A percentile compares a stretch with the other conserved stretches of the same genome.
Evolutionary conservation across 2,113 vertebrate species (phyloP).

Genomic region (Notechis scutatus): DNA sequence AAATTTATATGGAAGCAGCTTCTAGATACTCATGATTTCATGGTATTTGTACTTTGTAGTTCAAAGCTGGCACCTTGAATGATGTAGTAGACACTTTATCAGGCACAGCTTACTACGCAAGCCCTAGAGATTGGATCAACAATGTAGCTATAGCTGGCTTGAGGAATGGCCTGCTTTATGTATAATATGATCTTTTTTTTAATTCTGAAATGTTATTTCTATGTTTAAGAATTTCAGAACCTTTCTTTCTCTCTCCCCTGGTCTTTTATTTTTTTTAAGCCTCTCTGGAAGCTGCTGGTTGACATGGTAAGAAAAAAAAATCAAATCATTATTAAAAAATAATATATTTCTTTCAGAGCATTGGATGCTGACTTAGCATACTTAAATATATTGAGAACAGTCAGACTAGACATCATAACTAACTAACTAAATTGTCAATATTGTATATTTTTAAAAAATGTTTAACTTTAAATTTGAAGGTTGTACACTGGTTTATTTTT

Average conservation of each 20-base stretch:
- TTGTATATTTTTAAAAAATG: not conserved
- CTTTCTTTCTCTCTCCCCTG: not conserved
- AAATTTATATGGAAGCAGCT: not conserved
- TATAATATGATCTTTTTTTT: not conserved
- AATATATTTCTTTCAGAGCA: not conserved
- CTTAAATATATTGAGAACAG: not conserved
- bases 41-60: not conserved
- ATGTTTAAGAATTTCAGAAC: not conserved
- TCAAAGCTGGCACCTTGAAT: not conserved
- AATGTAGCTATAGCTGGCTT: not conserved
- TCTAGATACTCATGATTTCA: not conserved
- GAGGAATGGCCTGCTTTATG: not conserved
- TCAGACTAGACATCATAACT: not conserved
- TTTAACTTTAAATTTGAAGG: not conserved
- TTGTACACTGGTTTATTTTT: not conserved
- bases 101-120: not conserved
- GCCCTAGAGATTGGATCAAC: not conserved
- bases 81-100: not conserved
- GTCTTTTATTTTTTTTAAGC: constrained; percentile 54
- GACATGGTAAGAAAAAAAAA: constrained; percentile 72
- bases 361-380: not conserved
- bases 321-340: not conserved
- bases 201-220: not conserved
- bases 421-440: not conserved
- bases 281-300: constrained; percentile 79